Percentiles rank a stretch among this genome's conserved stretches.
These are phyloP conservation scores for Arvicanthis niloticus DNA, from an alignment of 2,113 vertebrate genomes.

Conservation along the genomic window DNA sequence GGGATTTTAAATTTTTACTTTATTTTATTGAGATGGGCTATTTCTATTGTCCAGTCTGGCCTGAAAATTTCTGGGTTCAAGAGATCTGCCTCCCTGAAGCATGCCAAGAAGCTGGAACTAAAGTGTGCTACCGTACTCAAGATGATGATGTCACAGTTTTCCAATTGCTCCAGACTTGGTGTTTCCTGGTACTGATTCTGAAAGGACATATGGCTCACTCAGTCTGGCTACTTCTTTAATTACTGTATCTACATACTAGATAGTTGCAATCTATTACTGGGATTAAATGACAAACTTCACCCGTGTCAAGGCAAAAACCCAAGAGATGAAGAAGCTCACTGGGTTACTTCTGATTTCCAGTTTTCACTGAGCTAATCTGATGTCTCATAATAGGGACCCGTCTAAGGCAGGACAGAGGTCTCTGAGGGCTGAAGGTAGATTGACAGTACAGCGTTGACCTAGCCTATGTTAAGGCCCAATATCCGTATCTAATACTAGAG, in stretches of 20 bases:
- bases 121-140: background rate
- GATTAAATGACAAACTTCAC: background rate
- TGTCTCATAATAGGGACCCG: fast-evolving
- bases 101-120: background rate
- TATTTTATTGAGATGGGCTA: background rate
- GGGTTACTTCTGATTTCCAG: background rate
- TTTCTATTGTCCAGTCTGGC: background rate
- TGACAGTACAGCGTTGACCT: too few species aligned
- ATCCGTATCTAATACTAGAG: too few species aligned
- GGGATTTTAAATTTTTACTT: background rate
- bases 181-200: background rate
- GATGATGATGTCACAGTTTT: background rate
- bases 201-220: background rate
- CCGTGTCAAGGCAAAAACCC: background rate
- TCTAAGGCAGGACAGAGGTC: background rate
- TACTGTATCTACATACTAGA: background rate
- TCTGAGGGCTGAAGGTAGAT: background rate
- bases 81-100: background rate
- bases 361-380: background rate
- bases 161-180: background rate
- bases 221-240: background rate
- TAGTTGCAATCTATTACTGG: background rate
- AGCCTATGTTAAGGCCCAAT: background rate
- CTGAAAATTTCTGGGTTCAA: background rate
- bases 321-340: background rate